phyloP scores from a whole-genome alignment of 2,888 invertebrate genomes.

The Andrena haemorrhoa region DNA sequence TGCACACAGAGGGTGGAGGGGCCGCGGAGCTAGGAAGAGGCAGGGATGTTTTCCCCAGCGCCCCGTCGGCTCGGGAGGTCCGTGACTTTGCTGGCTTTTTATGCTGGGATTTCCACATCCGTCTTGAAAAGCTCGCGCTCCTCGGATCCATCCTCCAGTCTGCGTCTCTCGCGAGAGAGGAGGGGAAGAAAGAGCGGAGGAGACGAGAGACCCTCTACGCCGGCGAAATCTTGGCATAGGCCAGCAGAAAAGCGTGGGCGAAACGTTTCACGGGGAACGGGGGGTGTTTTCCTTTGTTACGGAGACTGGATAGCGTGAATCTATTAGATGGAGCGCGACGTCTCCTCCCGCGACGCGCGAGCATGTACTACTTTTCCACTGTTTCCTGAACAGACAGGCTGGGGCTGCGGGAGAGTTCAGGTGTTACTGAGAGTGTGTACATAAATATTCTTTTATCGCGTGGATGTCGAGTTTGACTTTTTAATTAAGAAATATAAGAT shows the following conservation, averaged over 20 bases:
- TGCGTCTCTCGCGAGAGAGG: neutral
- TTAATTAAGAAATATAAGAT: no score
- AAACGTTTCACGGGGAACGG: neutral
- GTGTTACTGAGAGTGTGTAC: no score
- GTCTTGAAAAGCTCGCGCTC: constrained; percentile 53
- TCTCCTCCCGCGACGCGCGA: neutral
- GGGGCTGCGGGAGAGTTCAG: no score
- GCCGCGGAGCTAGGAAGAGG: constrained; percentile 37
- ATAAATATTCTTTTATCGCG: no score
- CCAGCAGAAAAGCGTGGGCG: neutral
- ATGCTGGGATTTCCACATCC: constrained; percentile 40
- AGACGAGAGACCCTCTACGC: neutral
- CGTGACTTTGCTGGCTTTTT: constrained; percentile 69
- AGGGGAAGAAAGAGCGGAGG: neutral
- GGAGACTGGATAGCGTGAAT: constrained; percentile 10
- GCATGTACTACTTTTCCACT: neutral
- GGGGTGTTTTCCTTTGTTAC: constrained; percentile 1
- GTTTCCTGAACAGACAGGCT: neutral
- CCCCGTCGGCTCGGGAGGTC: constrained; percentile 56
- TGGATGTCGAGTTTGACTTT: no score
- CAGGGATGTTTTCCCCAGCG: constrained; percentile 56
- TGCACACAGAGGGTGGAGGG: constrained; percentile 66
- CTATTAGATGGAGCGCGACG: constrained; percentile 3
- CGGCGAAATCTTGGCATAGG: constrained; percentile 13
- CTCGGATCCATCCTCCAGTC: constrained; percentile 6